phyloP scores from a whole-genome alignment of 2,797 vertebrate genomes.

The Tangara arthus region DNA sequence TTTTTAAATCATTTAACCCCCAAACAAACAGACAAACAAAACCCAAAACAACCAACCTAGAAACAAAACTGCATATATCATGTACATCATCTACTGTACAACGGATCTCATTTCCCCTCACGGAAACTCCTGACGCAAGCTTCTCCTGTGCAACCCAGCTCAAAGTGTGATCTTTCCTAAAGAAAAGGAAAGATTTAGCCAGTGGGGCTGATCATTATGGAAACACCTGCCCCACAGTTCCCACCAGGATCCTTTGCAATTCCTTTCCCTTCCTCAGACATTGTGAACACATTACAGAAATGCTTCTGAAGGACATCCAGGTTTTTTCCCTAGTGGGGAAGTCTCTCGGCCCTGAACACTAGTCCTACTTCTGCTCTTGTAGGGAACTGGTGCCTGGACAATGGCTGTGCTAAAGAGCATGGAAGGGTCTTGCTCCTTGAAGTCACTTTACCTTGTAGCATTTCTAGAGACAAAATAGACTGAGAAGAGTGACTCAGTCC shows the following conservation, averaged over 20 bases:
- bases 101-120: constrained; percentile 60
- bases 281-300: constrained; percentile 20
- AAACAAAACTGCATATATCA: constrained; percentile 83
- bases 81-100: constrained; percentile 80
- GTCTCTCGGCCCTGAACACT: not conserved
- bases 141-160: not conserved
- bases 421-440: not conserved
- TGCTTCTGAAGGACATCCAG: constrained; percentile 13
- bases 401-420: not conserved
- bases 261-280: constrained; percentile 29
- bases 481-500: not conserved
- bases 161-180: not conserved
- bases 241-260: not conserved
- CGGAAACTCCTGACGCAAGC: not conserved
- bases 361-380: not conserved
- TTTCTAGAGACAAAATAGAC: not conserved
- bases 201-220: not conserved
- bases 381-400: not conserved
- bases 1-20: constrained; percentile 24
- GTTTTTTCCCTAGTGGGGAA: not conserved
- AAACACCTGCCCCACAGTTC: not conserved
- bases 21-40: constrained; percentile 43
- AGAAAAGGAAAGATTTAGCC: constrained; percentile 17
- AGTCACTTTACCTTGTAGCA: constrained; percentile 13
- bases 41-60: constrained; percentile 59